These are phyloP conservation scores for Campylomormyrus tamandua DNA, from an alignment of 2,113 vertebrate genomes.

Conservation along the genomic window DNA sequence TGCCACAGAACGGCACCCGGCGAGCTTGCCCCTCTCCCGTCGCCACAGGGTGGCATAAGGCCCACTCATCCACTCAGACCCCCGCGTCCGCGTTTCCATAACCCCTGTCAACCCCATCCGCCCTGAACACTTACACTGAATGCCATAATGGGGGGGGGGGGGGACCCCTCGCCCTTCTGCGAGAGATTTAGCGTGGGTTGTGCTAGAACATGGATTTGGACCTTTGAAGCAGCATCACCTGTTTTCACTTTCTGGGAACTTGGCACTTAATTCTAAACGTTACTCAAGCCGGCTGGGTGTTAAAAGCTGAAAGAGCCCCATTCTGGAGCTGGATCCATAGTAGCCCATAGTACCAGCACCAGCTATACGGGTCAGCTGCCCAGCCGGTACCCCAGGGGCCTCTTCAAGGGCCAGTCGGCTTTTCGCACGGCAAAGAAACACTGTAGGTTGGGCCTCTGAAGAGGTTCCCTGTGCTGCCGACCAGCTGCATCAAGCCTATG, in stretches of 20 bases:
- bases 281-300: background rate
- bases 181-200: background rate
- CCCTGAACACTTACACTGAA: conserved; percentile 4
- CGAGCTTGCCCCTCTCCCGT: conserved; percentile 34
- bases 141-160: background rate
- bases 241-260: background rate
- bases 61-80: conserved; percentile 51
- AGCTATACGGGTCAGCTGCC: background rate
- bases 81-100: conserved; percentile 43
- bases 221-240: background rate
- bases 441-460: background rate
- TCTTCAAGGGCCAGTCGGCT: background rate
- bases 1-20: conserved; percentile 36
- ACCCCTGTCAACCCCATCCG: background rate
- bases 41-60: conserved; percentile 41
- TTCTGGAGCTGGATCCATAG: background rate
- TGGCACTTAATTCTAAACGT: background rate
- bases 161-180: background rate
- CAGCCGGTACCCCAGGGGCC: background rate
- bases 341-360: background rate
- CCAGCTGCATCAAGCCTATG: background rate
- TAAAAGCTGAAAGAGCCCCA: background rate
- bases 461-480: background rate
- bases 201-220: background rate
- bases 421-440: background rate